Evolutionary conservation across 2,113 vertebrate genomes (phyloP).

Genomic region (Poecile atricapillus): DNA sequence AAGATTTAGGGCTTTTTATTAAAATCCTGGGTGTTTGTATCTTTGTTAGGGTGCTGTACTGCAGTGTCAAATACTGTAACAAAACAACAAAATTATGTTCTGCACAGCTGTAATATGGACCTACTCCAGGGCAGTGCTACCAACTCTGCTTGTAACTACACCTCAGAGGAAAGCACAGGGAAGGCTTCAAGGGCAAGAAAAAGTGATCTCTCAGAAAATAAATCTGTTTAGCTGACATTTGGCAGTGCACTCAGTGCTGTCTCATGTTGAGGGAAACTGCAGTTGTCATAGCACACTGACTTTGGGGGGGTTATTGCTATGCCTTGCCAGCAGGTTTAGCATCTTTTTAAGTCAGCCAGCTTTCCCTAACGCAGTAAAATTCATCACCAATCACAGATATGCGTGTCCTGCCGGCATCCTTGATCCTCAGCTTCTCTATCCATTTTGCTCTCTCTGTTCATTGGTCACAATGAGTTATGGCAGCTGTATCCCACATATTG

Average conservation of each 20-base stretch:
- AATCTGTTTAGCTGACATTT: background rate
- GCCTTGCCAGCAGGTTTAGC: slow-evolving; percentile 25
- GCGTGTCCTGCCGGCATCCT: slow-evolving; percentile 12
- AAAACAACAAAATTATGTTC: background rate
- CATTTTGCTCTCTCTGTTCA: slow-evolving; percentile 26
- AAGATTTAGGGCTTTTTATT: fast-evolving
- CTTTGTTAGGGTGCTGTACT: background rate
- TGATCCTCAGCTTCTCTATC: slow-evolving; percentile 49
- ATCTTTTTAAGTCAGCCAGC: slow-evolving; percentile 10
- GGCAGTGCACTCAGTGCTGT: background rate
- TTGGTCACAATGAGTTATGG: slow-evolving; percentile 51
- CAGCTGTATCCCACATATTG: slow-evolving; percentile 12
- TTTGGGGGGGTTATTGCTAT: background rate
- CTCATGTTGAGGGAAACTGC: background rate
- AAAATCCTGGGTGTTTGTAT: background rate
- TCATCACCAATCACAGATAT: slow-evolving; percentile 16
- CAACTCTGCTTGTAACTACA: background rate
- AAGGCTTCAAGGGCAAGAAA: background rate
- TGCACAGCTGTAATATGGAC: background rate
- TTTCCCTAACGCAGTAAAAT: slow-evolving; percentile 26
- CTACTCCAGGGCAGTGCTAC: background rate
- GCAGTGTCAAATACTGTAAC: background rate
- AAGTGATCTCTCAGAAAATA: background rate
- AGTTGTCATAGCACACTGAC: background rate
- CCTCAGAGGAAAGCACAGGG: background rate